A percentile compares a stretch with the other conserved stretches of the same genome.
phyloP scores from a whole-genome alignment of 2,113 vertebrate genomes.

The Hyla sarda region DNA sequence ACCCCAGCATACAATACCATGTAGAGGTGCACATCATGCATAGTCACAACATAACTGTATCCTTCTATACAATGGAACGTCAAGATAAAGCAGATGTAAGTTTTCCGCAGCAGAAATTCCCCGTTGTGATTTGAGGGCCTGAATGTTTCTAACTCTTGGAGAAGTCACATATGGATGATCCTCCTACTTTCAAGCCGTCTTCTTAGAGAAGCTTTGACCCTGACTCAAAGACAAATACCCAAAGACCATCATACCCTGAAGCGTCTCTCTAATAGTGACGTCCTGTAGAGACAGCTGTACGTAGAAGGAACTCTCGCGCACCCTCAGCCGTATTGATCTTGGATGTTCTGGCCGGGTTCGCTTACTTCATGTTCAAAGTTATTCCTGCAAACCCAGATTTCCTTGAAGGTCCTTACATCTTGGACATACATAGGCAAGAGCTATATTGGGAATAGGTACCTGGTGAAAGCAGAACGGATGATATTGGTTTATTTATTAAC shows the following conservation, averaged over 20 bases:
- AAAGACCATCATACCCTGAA: not conserved
- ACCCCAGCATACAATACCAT: not conserved
- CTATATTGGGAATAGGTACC: not conserved
- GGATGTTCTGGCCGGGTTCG: not conserved
- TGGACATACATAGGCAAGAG: not conserved
- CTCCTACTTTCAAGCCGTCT: not conserved
- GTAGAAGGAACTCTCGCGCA: not conserved
- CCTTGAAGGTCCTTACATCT: slow-evolving; percentile 6
- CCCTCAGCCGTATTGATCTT: not conserved
- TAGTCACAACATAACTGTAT: not conserved
- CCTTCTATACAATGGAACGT: not conserved
- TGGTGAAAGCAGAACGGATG: not conserved
- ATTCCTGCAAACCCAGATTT: slow-evolving; percentile 7
- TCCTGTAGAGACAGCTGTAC: not conserved
- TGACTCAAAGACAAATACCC: not conserved
- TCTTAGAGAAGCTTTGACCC: not conserved
- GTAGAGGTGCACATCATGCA: not conserved
- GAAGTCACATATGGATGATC: too few species aligned
- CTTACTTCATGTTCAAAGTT: not conserved
- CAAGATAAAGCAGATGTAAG: not conserved
- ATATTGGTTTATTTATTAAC: too few species aligned
- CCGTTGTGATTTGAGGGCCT: not conserved
- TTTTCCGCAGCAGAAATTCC: not conserved
- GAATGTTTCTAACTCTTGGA: not conserved
- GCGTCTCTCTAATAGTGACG: not conserved